Conservation (phyloP, 2,888 invertebrate genomes). For the Archips crataeganus region DNA sequence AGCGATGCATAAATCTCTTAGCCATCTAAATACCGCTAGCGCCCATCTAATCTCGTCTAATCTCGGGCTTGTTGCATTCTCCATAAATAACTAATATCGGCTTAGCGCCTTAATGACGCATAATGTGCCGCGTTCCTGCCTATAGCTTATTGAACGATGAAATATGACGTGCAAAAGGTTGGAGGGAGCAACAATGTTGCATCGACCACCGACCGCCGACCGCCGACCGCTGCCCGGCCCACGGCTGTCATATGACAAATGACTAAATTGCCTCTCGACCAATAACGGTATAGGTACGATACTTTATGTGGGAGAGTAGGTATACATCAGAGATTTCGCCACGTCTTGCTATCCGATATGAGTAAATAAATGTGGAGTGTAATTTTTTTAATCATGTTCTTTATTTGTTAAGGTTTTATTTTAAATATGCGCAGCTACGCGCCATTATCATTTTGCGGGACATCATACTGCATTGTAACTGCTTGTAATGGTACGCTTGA, state of each 20-base stretch:
- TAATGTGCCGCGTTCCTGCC: slow-evolving; percentile 52
- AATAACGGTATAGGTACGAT: slow-evolving; percentile 66
- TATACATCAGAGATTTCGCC: slow-evolving; percentile 36
- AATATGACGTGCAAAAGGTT: slow-evolving; percentile 59
- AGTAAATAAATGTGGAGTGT: neutral
- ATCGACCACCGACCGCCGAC: slow-evolving; percentile 39
- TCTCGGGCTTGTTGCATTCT: slow-evolving; percentile 36
- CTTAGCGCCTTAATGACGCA: slow-evolving; percentile 60
- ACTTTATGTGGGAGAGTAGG: slow-evolving; percentile 37
- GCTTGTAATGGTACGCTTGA: slow-evolving; percentile 29
- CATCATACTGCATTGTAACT: slow-evolving; percentile 22
- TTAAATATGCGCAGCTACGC: slow-evolving; percentile 6
- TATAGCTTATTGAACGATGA: slow-evolving; percentile 62
- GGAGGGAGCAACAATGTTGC: slow-evolving; percentile 50
- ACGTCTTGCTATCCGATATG: slow-evolving; percentile 6
- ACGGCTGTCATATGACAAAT: slow-evolving; percentile 69
- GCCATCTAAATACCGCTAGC: slow-evolving; percentile 37
- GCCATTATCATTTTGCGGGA: slow-evolving; percentile 9
- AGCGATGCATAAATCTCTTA: slow-evolving; percentile 34
- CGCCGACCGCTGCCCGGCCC: slow-evolving; percentile 49
- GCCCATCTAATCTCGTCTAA: slow-evolving; percentile 34
- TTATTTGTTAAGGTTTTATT: slow-evolving; percentile 20
- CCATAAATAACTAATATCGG: slow-evolving; percentile 42
- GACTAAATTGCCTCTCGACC: slow-evolving; percentile 71
- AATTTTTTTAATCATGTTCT: neutral